Evolutionary conservation across 2,113 vertebrate species (phyloP), one percentile per base, ranked within the genome.

Genomic region (Chunga burmeisteri): DNA sequence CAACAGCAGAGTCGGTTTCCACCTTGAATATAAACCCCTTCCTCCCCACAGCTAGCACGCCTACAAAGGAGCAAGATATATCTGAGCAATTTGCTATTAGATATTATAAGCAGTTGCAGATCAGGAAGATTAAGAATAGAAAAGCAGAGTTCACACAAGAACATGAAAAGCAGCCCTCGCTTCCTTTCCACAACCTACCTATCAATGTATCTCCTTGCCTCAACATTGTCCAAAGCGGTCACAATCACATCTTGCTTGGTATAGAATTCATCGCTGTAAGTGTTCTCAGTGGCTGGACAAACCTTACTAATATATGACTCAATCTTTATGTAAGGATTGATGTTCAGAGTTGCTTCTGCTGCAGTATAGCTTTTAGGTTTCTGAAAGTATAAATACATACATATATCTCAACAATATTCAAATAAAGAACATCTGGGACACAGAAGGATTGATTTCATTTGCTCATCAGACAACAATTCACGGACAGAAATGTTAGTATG

Each of bases 201-300:
- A 98, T 99, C 99, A 87, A 99, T 99, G 20, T 99, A 99, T 99
- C 99, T 98, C 75, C 99, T 98, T 79, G 99, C 99, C 98, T 99
- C 99, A 94, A 99, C 99, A 21, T 99, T 99, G 98, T 99, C 99
- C 98, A 99, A 97, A 42, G 99, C 99, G 1, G 99, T 99, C 94
- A 99, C 98, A 92, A 99, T 98, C 46, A 99, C 86, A 73, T 99
- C 98, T 85, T 99, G 98, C 49, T 97, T 98, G 88, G 96, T 98
- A 93, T 98, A 99, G 98, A 99, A 99, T 56, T 98, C 96, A 96
- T 99, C 99, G 0, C 59, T 99, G 97, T 99, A 99, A 91, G 98
- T 97, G 78, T 96, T 98, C 96, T 99, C 99, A 36, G 99, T 99
- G 72, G 99, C 99, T 14, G 99, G 99, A 97, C 98, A 99, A 85